phyloP scores from a whole-genome alignment of 2,888 invertebrate species.

The Seladonia tumulorum region DNA sequence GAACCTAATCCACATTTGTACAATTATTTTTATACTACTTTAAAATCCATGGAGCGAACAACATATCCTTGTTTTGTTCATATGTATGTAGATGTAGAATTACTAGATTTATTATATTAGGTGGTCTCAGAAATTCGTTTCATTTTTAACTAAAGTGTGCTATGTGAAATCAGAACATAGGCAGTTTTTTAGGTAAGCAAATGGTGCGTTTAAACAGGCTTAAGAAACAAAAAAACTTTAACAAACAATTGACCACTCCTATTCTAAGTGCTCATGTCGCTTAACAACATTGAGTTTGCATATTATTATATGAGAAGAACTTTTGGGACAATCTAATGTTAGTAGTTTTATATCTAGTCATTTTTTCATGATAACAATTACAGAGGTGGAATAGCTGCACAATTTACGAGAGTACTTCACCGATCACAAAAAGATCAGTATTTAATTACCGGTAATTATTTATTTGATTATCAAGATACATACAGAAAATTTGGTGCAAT shows the following conservation, averaged over 20 bases:
- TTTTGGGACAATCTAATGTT: background rate
- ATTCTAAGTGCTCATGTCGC: background rate
- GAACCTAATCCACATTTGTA: constrained; percentile 88
- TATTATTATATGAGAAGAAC: constrained; percentile 1
- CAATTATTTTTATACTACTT: constrained; percentile 89
- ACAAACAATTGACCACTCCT: no score
- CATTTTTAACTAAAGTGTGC: background rate
- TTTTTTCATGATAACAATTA: constrained; percentile 42
- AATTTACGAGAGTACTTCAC: constrained; percentile 87
- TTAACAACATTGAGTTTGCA: background rate
- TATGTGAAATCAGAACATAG: background rate
- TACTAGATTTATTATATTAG: background rate
- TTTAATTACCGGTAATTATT: constrained; percentile 90
- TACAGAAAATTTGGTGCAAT: constrained; percentile 87
- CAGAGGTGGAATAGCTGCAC: constrained; percentile 88
- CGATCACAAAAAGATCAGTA: constrained; percentile 86
- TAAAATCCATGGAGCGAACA: constrained; percentile 88
- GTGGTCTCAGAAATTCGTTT: background rate
- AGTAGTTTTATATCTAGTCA: background rate
- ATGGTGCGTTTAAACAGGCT: no score
- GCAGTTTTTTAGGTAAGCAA: no score
- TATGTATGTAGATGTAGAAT: constrained; percentile 85
- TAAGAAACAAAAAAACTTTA: no score
- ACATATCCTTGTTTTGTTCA: constrained; percentile 89
- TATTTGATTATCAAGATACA: constrained; percentile 89